Evolutionary conservation across 2,797 vertebrate genomes (phyloP).

Genomic region (Periparus ater): DNA sequence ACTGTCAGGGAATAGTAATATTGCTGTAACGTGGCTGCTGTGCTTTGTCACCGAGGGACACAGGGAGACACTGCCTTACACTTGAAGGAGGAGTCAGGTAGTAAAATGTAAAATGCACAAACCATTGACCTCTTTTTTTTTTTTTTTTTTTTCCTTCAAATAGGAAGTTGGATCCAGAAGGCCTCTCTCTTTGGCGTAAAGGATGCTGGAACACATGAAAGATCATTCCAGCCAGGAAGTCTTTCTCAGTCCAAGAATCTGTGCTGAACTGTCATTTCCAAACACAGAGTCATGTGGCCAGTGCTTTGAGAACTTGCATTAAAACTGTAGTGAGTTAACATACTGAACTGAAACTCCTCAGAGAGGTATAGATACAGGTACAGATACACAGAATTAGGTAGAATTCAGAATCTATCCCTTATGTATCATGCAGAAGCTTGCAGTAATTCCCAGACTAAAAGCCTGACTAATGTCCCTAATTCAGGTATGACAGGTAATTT

Average conservation of each 20-base stretch:
- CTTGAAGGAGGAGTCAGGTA: conserved; percentile 17
- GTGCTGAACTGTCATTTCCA: conserved; percentile 4
- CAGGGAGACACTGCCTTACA: not conserved
- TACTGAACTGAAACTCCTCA: not conserved
- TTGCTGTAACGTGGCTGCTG: not conserved
- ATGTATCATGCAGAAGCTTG: not conserved
- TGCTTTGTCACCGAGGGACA: not conserved
- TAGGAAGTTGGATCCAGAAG: not conserved
- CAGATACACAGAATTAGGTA: not conserved
- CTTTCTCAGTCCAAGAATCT: not conserved
- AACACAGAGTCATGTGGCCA: not conserved
- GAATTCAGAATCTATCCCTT: not conserved
- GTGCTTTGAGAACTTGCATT: not conserved
- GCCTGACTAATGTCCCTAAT: conserved; percentile 43
- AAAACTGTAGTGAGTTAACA: not conserved
- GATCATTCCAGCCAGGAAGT: conserved; percentile 9
- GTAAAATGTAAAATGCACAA: conserved; percentile 12
- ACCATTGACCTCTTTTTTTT: not conserved
- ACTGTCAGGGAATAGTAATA: not conserved
- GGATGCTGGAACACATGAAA: not conserved
- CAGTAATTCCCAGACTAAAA: not conserved
- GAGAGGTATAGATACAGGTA: not conserved
- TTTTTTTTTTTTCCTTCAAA: not conserved
- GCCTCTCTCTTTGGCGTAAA: conserved; percentile 25
- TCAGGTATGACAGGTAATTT: not conserved